phyloP scores from a whole-genome alignment of 2,888 invertebrate species.

The Charanyca ferruginea region DNA sequence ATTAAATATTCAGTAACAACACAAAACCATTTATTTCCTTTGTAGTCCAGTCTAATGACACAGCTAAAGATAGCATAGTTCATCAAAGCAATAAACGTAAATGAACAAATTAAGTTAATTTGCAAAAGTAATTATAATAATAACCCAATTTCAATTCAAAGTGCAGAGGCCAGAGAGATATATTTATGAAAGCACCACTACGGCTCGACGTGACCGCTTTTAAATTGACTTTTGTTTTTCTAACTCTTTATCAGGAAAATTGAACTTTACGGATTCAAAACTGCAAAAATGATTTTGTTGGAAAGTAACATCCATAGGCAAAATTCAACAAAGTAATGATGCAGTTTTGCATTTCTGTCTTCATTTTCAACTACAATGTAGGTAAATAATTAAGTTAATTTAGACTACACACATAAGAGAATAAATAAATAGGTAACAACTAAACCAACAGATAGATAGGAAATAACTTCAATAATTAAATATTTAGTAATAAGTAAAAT shows the following conservation, averaged over 20 bases:
- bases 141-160: constrained; percentile 68
- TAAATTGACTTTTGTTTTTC: constrained; percentile 58
- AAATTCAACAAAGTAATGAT: too few species aligned
- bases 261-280: constrained; percentile 5
- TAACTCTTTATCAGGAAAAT: constrained; percentile 31
- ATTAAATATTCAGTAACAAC: background rate
- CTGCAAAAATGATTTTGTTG: background rate
- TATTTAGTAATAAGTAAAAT: too few species aligned
- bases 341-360: too few species aligned
- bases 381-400: too few species aligned
- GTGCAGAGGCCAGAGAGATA: constrained; percentile 51
- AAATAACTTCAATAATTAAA: too few species aligned
- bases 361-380: too few species aligned
- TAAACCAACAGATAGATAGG: too few species aligned
- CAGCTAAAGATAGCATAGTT: constrained; percentile 22
- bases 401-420: too few species aligned
- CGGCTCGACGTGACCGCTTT: constrained; percentile 56
- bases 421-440: too few species aligned
- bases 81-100: constrained; percentile 36
- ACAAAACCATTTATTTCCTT: constrained; percentile 26
- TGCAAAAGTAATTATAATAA: constrained; percentile 66
- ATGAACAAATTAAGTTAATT: constrained; percentile 47
- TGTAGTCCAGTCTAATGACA: constrained; percentile 19
- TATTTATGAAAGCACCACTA: constrained; percentile 54
- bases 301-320: too few species aligned